Evolutionary conservation across 2,797 vertebrate genomes (phyloP), one percentile per base, ranked within the genome.

Genomic region (Semotilus atromaculatus): DNA sequence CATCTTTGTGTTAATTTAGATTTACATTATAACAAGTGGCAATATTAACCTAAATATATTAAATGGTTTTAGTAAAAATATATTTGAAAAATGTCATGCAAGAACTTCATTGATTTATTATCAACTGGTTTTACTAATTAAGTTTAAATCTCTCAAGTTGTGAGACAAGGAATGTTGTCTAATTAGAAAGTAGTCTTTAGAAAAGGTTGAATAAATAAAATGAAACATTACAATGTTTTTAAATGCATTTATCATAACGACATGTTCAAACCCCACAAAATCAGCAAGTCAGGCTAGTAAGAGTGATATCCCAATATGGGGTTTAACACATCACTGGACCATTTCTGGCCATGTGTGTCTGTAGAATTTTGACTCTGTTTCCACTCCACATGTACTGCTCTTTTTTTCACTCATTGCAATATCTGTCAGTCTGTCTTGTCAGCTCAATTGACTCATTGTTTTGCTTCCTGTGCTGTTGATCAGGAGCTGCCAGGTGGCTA

Each of bases 401-500:
- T 75, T 34, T 77, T 36, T 86, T 45, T 19, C 75, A 36, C 53
- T 51, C 77, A 82, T 78, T 10, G 36, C 23, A 36, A 13, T 77
- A 72, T 60, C 51, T 81, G 38, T 81, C 53, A 70, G 7, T 51
- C 62, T 74, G 29, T 70, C 48, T 45, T 38, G 16, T 53, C 43
- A 40, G 7, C n/a, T 83, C 45, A 10, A 60, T 83, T 83, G 53
- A 40, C 40, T 9, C 26, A 34, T 43, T 23, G 0, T 34, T 31
- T 81, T 36, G 43, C 16, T 38, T 9, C 45, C 53, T 62, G 18
- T 84, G 75, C 29, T 87, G 5, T 83, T 8, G 85, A 34, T 86
- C 86, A 99, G 98, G 98, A 99, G 89, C 94, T 99, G 73, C 98
- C 98, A 0, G 97, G 98, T 7, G 98, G 98, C 34, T 99, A 99